These are phyloP conservation scores for Morbakka virulenta DNA, from an alignment of 30 jellyfish, hydroid and myxozoan genomes.

Conservation along the genomic window DNA sequence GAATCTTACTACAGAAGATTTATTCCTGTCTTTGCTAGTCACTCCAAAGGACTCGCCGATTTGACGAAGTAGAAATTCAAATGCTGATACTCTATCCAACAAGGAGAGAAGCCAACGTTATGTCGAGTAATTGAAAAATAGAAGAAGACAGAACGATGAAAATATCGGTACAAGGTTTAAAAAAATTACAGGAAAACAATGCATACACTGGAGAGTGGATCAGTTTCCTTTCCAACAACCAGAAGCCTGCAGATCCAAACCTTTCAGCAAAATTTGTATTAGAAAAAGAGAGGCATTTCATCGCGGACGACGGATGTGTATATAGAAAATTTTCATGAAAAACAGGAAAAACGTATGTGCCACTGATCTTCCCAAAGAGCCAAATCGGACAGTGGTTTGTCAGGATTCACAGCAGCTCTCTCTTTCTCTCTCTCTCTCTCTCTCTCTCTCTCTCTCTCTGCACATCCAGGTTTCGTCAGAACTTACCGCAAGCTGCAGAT, in stretches of 20 bases:
- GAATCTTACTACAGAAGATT: constrained; percentile 33
- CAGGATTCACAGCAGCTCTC: too few species aligned
- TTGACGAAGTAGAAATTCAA: constrained; percentile 30
- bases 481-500: too few species aligned
- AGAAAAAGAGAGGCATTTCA: background rate
- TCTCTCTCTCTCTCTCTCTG: too few species aligned
- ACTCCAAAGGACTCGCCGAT: constrained; percentile 18
- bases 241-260: constrained; percentile 23
- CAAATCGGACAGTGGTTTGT: constrained; percentile 27
- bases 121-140: too few species aligned
- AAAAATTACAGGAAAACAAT: constrained; percentile 16
- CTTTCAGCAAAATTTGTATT: background rate
- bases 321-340: background rate
- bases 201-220: constrained; percentile 28
- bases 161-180: too few species aligned
- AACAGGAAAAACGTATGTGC: too few species aligned
- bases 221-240: background rate
- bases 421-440: too few species aligned
- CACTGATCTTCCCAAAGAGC: constrained; percentile 35
- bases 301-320: background rate
- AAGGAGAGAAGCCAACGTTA: too few species aligned
- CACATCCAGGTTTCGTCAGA: too few species aligned
- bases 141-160: too few species aligned
- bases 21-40: constrained; percentile 19
- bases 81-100: constrained; percentile 30